Base-by-base conservation (phyloP, 2,113 vertebrate genomes). In the Lasiurus cinereus region DNA sequence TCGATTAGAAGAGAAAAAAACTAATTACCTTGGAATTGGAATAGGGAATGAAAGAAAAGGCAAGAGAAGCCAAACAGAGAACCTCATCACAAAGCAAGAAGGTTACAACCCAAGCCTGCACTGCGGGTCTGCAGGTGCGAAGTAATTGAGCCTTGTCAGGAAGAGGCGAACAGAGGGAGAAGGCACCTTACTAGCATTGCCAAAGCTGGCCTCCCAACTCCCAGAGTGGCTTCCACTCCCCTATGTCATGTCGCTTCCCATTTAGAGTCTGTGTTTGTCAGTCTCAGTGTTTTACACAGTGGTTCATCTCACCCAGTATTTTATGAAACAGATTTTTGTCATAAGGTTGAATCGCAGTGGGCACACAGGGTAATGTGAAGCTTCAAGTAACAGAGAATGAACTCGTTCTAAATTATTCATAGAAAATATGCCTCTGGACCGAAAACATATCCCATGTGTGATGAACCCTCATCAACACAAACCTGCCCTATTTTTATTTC, bases 361-460 rank as follows among this genome's bases (percentile, higher is more conserved):
- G 73, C 70, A 92, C 22, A 48, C 10, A 36, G n/a, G 16, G 6
- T 52, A 79, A 89, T 77, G n/a, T 3, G 52, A 77, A 94, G 16
- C 72, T 87, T 70, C 31, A 21, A 93, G 52, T 87, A 86, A 59
- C 39, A 82, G 56, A 86, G 19, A 67, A 9, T 69, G 31, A 66
- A n/a, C 24, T 62, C 56, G 69, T 77, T 76, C 46, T 96, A 88
- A 94, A 90, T 85, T 94, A 96, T 94, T 90, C 82, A 94, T 82
- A 69, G 16, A 3, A 85, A 88, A 43, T 77, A 69, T 50, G 54
- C 21, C 62, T 94, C 77, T 43, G 77, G 36, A 91, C n/a, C 67
- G 14, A 93, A 73, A 48, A 36, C 83, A 62, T 36, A 69, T 27
- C 50, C 52, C 11, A 39, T 0, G 0, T 82, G 85, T 72, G 12